Evolutionary conservation across 1,140 invertebrate species (phyloP), one percentile per base, ranked within the genome.

Genomic region (Gerris buenoi): DNA sequence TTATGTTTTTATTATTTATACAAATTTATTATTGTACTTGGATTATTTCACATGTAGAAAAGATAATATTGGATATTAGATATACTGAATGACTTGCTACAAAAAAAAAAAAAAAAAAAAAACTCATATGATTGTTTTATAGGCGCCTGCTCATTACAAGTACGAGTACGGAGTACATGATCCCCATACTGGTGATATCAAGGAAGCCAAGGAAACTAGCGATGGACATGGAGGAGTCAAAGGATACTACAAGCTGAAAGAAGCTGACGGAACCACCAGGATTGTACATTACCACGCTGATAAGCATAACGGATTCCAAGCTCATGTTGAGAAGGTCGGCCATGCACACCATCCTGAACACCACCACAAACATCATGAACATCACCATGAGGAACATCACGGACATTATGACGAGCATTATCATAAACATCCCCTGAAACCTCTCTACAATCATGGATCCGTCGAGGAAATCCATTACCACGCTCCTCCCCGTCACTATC

Each of bases 251-350:
- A n/a, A n/a, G n/a, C n/a, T n/a, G n/a, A n/a, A n/a, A n/a, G n/a
- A n/a, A n/a, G n/a, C n/a, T n/a, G n/a, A 82, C 46, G 81, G 81
- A 15, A 67, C 66, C 58, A 62, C 58, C 5, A 67, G 66, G 66
- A 77, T 74, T 58, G 64, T 65, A 18, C 64, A 65, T 29, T 65
- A 65, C 64, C 26, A 28, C n/a, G 78, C 79, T 10, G 78, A 80
- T 68, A 73, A 77, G n/a, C 69, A 76, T 65, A 76, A 75, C 67
- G 79, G 79, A 66, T 79, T 80, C 73, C 76, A 78, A 65, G 79
- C 78, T 18, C 74, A 77, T 15, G 77, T 79, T 13, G 70, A 67
- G 57, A 69, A 29, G 64, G 28, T 27, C 27, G 64, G 46, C 10
- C 46, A 28, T 61, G 65, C 63, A 18, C n/a, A 25, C 25, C 65